Percentiles rank a stretch among this genome's conserved stretches.
These are phyloP conservation scores for Periparus ater DNA, from an alignment of 2,797 vertebrate genomes.

Conservation along the genomic window DNA sequence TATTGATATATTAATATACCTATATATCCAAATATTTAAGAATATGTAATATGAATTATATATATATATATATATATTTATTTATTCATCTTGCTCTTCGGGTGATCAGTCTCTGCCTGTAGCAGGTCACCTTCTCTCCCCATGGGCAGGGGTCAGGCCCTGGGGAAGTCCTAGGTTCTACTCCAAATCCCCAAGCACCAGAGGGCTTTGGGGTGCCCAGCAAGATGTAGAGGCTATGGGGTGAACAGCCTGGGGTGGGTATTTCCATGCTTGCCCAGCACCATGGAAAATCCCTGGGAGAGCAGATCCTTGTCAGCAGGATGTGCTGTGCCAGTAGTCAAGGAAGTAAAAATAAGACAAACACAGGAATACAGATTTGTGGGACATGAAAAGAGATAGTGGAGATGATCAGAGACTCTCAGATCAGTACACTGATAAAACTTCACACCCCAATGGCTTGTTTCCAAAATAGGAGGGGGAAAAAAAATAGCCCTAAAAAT, in stretches of 20 bases:
- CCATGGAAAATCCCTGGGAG: background rate
- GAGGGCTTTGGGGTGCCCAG: background rate
- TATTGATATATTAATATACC: background rate
- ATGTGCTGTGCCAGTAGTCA: background rate
- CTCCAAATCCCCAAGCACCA: background rate
- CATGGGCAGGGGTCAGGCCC: background rate
- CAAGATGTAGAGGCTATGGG: accelerated
- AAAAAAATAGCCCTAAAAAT: background rate
- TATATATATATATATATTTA: too few relatives aligned
- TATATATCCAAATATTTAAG: background rate
- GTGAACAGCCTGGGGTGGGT: background rate
- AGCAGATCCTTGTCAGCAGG: background rate
- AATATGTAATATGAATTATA: background rate
- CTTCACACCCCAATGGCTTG: background rate
- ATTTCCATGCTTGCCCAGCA: accelerated
- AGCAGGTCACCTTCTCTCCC: background rate
- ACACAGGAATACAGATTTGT: background rate
- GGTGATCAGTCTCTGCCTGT: background rate
- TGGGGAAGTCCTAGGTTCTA: background rate
- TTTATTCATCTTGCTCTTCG: background rate
- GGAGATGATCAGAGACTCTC: background rate
- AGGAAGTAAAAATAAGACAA: background rate
- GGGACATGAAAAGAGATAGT: background rate
- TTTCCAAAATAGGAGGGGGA: background rate
- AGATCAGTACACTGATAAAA: background rate